Percentiles rank a stretch among this genome's conserved stretches.
These are phyloP conservation scores for Natator depressus DNA, from an alignment of 2,113 vertebrate species.

Conservation along the genomic window DNA sequence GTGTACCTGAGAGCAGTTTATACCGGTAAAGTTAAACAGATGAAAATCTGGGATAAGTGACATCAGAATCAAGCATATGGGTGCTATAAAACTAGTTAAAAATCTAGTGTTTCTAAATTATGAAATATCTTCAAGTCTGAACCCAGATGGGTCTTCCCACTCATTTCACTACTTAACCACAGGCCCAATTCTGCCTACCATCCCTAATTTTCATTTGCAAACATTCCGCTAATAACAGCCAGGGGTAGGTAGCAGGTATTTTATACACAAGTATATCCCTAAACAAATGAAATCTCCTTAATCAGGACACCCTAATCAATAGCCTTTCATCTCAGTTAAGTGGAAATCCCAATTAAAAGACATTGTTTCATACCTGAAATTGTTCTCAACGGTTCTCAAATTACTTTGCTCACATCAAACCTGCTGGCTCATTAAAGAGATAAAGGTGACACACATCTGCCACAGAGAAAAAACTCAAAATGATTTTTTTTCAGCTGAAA, in stretches of 20 bases:
- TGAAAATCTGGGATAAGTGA: not conserved
- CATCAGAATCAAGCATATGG: not conserved
- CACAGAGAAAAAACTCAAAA: not conserved
- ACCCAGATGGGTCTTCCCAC: not conserved
- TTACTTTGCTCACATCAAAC: not conserved
- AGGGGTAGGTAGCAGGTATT: not conserved
- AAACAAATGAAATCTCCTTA: not conserved
- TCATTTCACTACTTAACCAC: not conserved
- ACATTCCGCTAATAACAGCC: not conserved
- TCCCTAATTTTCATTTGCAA: not conserved
- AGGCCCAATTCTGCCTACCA: not conserved
- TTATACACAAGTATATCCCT: not conserved
- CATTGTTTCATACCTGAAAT: not conserved
- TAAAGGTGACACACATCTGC: accelerated
- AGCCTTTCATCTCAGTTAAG: not conserved
- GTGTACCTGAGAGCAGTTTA: not conserved
- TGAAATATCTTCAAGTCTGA: not conserved
- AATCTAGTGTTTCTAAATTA: not conserved
- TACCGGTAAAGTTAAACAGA: not conserved
- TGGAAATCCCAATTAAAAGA: not conserved
- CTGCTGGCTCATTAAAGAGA: not conserved
- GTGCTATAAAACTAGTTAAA: not conserved
- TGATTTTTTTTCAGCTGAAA: not conserved
- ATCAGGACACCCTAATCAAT: not conserved
- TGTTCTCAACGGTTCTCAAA: accelerated